A percentile compares a stretch with the other conserved stretches of the same genome.
Conservation (phyloP, 2,888 invertebrate genomes). For the Drepanosiphum platanoidis region DNA sequence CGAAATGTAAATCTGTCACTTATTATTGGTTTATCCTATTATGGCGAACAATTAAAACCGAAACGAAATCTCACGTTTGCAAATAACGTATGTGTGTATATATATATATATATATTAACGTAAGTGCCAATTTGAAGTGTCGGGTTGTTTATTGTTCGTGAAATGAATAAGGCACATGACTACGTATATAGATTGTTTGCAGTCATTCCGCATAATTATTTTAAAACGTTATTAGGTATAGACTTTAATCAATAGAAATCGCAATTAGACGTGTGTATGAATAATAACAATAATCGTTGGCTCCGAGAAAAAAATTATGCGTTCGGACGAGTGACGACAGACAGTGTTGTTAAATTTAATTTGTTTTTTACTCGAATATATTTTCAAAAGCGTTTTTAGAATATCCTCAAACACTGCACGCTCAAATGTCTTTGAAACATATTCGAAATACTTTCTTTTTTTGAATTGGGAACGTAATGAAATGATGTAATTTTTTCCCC, state of each 20-base stretch:
- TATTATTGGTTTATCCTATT: constrained; percentile 9
- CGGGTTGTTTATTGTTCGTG: constrained; percentile 21
- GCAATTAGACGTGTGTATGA: not conserved
- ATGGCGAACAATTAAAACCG: constrained; percentile 39
- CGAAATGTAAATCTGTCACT: constrained; percentile 33
- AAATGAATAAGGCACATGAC: constrained; percentile 7
- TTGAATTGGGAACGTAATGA: too few species aligned
- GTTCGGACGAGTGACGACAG: too few species aligned
- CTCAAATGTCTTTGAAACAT: too few species aligned
- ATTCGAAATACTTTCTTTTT: too few species aligned
- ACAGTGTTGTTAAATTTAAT: too few species aligned
- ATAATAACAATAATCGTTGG: constrained; percentile 9
- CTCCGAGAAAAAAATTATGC: not conserved
- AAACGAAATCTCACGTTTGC: constrained; percentile 54
- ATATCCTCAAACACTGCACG: too few species aligned
- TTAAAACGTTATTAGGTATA: too few species aligned
- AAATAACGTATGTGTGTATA: too few species aligned
- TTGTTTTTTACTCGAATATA: too few species aligned
- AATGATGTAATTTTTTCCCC: too few species aligned
- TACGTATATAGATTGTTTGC: not conserved
- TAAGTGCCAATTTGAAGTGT: constrained; percentile 36
- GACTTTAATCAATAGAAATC: constrained; percentile 15
- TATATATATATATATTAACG: not conserved
- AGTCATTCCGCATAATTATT: constrained; percentile 28
- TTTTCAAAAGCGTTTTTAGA: too few species aligned